A percentile compares a stretch with the other conserved stretches of the same genome.
These are phyloP conservation scores for Druceiella hillmani DNA, from an alignment of 2,888 invertebrate genomes.

Conservation along the genomic window DNA sequence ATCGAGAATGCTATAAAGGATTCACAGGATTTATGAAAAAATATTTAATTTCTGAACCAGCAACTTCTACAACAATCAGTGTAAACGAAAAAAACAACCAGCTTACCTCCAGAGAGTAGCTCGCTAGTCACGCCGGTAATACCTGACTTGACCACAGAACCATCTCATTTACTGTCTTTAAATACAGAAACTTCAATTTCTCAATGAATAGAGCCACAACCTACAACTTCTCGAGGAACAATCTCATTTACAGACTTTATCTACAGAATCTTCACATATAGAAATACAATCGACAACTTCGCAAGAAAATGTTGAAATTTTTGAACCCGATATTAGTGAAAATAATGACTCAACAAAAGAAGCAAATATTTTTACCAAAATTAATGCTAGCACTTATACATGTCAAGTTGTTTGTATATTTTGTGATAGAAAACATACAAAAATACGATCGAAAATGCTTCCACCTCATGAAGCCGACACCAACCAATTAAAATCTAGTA, in stretches of 20 bases:
- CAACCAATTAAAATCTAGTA: slow-evolving; percentile 3
- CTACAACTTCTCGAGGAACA: background rate
- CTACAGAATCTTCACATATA: slow-evolving; percentile 2
- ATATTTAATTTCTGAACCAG: no score
- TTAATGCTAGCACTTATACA: background rate
- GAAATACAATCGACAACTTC: background rate
- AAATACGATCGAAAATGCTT: background rate
- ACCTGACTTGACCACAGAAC: no score
- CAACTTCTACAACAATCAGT: no score
- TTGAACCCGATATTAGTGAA: slow-evolving; percentile 3
- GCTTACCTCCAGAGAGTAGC: no score
- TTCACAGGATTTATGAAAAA: no score
- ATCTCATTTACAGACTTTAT: slow-evolving; percentile 1
- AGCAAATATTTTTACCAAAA: background rate
- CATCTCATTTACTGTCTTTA: background rate
- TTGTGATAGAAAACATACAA: slow-evolving; percentile 3
- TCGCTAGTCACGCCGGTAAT: no score
- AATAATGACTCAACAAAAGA: slow-evolving; percentile 2
- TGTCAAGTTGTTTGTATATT: slow-evolving; percentile 2
- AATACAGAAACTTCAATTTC: background rate
- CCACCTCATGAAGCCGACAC: slow-evolving; percentile 2
- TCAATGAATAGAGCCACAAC: background rate
- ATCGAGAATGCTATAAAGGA: no score
- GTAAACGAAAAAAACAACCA: no score
- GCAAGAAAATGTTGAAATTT: slow-evolving; percentile 3